Evolutionary conservation across 1,140 invertebrate genomes (phyloP).

Genomic region (Conus ventricosus): DNA sequence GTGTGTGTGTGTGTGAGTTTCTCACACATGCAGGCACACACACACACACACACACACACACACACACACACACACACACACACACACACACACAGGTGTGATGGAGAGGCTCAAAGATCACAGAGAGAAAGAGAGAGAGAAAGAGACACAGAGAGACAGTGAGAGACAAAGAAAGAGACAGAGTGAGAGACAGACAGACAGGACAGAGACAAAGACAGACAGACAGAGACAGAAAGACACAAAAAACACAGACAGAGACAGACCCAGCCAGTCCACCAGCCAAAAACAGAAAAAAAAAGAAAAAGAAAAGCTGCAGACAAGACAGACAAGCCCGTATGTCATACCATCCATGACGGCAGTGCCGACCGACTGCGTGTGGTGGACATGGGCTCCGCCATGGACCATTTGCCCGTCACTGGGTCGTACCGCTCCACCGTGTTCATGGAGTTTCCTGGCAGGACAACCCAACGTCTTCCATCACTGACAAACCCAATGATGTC

Average conservation of each 20-base stretch:
- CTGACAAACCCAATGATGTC: too few relatives aligned
- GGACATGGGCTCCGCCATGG: slow-evolving; percentile 88
- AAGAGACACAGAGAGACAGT: not conserved
- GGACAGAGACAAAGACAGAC: not conserved
- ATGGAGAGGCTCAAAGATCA: too few relatives aligned
- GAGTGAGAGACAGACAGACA: not conserved
- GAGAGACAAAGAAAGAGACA: not conserved
- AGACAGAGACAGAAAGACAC: not conserved
- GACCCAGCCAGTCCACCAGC: too few relatives aligned
- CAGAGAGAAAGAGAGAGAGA: not conserved
- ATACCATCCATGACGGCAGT: slow-evolving; percentile 83
- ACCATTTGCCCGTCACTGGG: slow-evolving; percentile 84
- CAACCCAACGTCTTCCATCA: too few relatives aligned
- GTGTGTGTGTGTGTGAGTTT: too few relatives aligned
- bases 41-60: too few relatives aligned
- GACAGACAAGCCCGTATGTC: not conserved
- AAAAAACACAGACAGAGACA: not conserved
- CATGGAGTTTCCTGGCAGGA: slow-evolving; percentile 83
- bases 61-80: too few relatives aligned
- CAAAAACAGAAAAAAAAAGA: too few relatives aligned
- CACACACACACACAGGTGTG: too few relatives aligned
- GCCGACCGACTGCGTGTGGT: slow-evolving; percentile 89
- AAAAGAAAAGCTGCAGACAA: too few relatives aligned
- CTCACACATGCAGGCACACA: too few relatives aligned
- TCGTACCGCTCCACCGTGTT: slow-evolving; percentile 92